Evolutionary conservation across 2,113 vertebrate genomes (phyloP).

Genomic region (Athene noctua): DNA sequence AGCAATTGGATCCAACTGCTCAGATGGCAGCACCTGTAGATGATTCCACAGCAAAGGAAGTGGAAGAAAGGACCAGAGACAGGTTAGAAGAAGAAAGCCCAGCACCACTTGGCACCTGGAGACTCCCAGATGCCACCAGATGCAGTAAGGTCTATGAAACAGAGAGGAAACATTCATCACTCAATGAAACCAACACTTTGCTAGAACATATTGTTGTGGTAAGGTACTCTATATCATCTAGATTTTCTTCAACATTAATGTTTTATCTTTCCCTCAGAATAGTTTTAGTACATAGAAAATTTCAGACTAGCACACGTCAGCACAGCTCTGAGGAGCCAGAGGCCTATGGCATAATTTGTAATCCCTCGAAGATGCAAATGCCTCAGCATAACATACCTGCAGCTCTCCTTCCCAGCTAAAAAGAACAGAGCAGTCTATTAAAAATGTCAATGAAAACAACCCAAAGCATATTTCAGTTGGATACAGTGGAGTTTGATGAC

Average conservation of each 20-base stretch:
- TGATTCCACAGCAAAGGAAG: not conserved
- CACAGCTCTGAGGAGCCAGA: not conserved
- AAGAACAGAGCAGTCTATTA: not conserved
- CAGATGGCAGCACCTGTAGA: not conserved
- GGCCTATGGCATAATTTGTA: not conserved
- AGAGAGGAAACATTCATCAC: not conserved
- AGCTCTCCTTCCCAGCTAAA: not conserved
- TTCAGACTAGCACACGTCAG: not conserved
- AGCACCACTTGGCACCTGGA: not conserved
- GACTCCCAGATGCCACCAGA: not conserved
- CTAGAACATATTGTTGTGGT: not conserved
- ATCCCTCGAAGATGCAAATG: not conserved
- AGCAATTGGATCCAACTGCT: not conserved
- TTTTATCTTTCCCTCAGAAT: not conserved
- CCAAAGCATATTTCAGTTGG: not conserved
- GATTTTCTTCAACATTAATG: not conserved
- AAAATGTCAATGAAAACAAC: not conserved
- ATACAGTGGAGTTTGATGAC: not conserved
- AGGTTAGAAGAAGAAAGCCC: not conserved
- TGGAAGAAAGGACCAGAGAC: not conserved
- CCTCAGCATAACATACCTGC: accelerated
- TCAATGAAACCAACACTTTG: not conserved
- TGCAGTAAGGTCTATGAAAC: not conserved
- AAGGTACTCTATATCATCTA: not conserved
- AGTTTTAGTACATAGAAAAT: not conserved